These are phyloP conservation scores for Chrysoperla carnea DNA, from an alignment of 1,140 invertebrate genomes.

Conservation along the genomic window DNA sequence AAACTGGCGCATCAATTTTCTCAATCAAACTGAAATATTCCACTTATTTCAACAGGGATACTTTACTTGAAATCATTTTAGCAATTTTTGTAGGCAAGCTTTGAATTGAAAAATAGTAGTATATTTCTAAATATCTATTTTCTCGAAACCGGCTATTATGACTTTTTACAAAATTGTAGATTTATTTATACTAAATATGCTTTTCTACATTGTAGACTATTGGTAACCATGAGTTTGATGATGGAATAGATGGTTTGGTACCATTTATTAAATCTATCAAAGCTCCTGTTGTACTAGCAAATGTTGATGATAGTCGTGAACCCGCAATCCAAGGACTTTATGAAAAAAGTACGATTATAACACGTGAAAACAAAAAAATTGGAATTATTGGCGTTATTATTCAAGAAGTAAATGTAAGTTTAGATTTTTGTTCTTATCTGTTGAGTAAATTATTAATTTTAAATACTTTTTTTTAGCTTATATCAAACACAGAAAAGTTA, in stretches of 20 bases:
- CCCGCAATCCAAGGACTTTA: conserved; percentile 41
- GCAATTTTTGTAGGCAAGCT: no score
- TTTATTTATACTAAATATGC: no score
- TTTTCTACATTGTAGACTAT: conserved; percentile 36
- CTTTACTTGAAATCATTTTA: no score
- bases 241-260: conserved; percentile 50
- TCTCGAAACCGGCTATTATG: no score
- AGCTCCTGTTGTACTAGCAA: conserved; percentile 50
- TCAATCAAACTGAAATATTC: no score
- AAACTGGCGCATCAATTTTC: no score
- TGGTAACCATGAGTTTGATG: conserved; percentile 83
- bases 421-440: background rate
- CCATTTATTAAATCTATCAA: conserved; percentile 49
- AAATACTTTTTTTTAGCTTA: conserved; percentile 11
- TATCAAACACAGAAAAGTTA: conserved; percentile 19
- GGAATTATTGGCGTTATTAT: conserved; percentile 58
- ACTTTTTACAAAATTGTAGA: no score
- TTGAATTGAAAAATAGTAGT: no score
- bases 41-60: no score
- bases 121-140: no score
- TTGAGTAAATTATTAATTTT: background rate
- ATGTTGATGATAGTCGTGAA: conserved; percentile 55
- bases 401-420: background rate
- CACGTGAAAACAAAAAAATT: conserved; percentile 39
- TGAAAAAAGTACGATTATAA: conserved; percentile 37